phyloP scores from a whole-genome alignment of 2,113 vertebrate species.

The Ageneiosus marmoratus region DNA sequence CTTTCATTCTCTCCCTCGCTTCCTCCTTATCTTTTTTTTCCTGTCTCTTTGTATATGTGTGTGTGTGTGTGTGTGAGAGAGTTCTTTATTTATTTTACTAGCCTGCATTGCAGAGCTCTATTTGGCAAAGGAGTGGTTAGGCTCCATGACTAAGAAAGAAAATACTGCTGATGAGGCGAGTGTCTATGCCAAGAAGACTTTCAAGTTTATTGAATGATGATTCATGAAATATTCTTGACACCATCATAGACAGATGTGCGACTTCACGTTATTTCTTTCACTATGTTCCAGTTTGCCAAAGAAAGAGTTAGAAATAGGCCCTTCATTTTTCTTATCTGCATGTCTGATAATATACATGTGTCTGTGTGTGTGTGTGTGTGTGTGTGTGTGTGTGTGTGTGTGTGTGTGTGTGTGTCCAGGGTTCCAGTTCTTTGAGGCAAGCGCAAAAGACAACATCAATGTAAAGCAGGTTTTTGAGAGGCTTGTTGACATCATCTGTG shows the following conservation, averaged over 20 bases:
- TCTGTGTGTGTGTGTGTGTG: not conserved
- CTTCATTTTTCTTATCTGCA: not conserved
- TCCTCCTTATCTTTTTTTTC: not conserved
- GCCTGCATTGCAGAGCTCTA: constrained; percentile 21
- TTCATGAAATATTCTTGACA: not conserved
- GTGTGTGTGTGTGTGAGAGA: too few species aligned
- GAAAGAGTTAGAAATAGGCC: not conserved
- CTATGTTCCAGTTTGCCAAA: not conserved
- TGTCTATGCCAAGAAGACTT: constrained; percentile 28
- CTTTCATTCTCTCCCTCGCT: not conserved
- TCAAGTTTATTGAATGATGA: not conserved
- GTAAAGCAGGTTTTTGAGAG: constrained; percentile 89
- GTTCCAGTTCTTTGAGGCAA: constrained; percentile 89
- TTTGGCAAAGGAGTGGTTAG: constrained; percentile 30
- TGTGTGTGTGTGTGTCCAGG: constrained; percentile 60
- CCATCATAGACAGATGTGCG: not conserved
- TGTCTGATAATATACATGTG: not conserved
- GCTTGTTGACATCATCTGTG: constrained; percentile 85
- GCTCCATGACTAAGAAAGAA: constrained; percentile 23
- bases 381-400: not conserved
- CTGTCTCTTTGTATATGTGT: not conserved
- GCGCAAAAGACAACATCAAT: constrained; percentile 88
- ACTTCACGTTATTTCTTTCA: not conserved
- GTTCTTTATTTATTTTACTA: not conserved
- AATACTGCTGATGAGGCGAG: constrained; percentile 23